Evolutionary conservation across 1,140 invertebrate species (phyloP).

Genomic region (Zaprionus gabonicus): DNA sequence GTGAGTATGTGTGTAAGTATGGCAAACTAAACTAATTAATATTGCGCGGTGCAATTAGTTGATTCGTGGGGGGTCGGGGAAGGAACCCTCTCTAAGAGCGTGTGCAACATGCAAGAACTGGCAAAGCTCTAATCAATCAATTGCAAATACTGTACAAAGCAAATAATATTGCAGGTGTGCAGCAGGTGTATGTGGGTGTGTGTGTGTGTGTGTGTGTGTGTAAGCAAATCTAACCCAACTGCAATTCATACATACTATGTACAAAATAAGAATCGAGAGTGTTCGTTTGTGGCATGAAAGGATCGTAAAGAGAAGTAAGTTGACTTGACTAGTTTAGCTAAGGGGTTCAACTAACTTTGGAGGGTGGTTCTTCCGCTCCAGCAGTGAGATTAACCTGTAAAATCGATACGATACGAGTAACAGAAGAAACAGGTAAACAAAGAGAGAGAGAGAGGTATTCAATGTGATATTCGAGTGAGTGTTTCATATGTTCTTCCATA

Average conservation of each 20-base stretch:
- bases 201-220: not conserved
- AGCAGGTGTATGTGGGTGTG: not conserved
- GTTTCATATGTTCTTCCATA: slow-evolving; percentile 7
- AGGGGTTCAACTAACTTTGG: slow-evolving; percentile 78
- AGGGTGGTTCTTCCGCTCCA: slow-evolving; percentile 83
- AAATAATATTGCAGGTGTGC: slow-evolving; percentile 1
- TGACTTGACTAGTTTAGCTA: slow-evolving; percentile 1
- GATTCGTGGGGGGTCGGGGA: not conserved
- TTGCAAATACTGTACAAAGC: slow-evolving; percentile 21
- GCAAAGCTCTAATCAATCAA: slow-evolving; percentile 7
- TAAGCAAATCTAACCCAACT: slow-evolving; percentile 22
- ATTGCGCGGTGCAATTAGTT: slow-evolving; percentile 26
- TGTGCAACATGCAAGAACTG: slow-evolving; percentile 34
- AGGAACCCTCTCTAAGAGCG: slow-evolving; percentile 23
- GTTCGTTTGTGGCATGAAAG: not conserved
- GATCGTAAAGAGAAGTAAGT: not conserved
- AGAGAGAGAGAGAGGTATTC: not conserved
- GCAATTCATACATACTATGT: not conserved
- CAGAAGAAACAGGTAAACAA: not conserved
- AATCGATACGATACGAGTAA: slow-evolving; percentile 61
- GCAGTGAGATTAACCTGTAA: slow-evolving; percentile 84
- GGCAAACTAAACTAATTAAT: slow-evolving; percentile 14
- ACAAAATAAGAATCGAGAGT: not conserved
- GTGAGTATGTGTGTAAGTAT: not conserved
- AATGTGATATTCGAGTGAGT: slow-evolving; percentile 4